These are phyloP conservation scores for Apostichopus leukothele DNA, from an alignment of 53 echinoderm and acorn worm genomes.

Conservation along the genomic window DNA sequence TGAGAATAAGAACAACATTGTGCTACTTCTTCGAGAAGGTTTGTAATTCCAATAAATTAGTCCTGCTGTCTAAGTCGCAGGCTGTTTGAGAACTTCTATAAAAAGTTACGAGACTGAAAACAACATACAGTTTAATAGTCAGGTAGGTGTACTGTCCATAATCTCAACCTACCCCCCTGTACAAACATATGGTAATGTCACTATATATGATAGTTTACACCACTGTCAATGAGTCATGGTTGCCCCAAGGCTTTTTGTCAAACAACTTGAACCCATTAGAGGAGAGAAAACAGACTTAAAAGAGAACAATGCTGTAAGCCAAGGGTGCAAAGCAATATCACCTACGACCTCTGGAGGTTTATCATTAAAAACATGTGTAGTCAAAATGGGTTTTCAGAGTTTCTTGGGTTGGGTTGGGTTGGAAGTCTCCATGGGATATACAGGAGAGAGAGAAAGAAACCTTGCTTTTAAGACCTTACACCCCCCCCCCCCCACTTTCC, in stretches of 20 bases:
- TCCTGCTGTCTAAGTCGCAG: too few species aligned
- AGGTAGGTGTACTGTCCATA: too few species aligned
- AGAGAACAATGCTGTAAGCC: not conserved
- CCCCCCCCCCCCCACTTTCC: too few species aligned
- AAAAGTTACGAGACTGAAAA: too few species aligned
- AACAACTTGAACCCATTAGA: not conserved
- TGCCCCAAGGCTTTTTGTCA: conserved; percentile 1
- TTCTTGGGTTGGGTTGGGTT: not conserved
- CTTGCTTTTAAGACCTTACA: too few species aligned
- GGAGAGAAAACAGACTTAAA: not conserved
- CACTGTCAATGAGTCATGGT: not conserved
- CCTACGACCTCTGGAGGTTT: not conserved
- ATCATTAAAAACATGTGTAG: conserved; percentile 5
- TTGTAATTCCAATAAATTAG: too few species aligned
- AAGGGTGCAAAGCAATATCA: not conserved
- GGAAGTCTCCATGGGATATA: not conserved
- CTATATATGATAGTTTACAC: not conserved
- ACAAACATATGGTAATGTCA: not conserved
- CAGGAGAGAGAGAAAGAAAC: not conserved
- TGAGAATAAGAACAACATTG: too few species aligned
- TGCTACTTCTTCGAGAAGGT: too few species aligned
- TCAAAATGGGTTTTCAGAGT: not conserved
- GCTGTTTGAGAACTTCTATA: too few species aligned
- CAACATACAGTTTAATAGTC: too few species aligned
- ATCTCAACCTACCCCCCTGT: not conserved